A percentile compares a stretch with the other conserved stretches of the same genome.
Conservation (phyloP, 1,140 invertebrate species). For the Caligus rogercresseyi region DNA sequence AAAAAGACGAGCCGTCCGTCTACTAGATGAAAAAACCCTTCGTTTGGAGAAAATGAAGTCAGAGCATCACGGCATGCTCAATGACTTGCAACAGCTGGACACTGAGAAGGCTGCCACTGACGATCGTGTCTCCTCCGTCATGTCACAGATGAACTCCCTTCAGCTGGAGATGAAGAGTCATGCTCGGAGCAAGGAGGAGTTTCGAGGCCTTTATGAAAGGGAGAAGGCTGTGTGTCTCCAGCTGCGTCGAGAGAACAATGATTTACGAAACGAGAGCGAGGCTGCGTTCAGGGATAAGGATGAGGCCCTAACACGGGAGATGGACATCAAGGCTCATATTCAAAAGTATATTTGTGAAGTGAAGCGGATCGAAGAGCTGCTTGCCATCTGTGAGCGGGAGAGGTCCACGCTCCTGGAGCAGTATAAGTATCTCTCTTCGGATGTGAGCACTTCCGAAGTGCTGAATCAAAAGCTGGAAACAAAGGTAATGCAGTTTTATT, state of each 20-base stretch:
- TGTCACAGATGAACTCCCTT: background rate
- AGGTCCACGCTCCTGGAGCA: background rate
- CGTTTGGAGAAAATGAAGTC: background rate
- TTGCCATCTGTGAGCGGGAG: slow-evolving; percentile 3
- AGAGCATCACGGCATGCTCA: background rate
- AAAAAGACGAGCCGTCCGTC: background rate
- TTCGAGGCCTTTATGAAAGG: background rate
- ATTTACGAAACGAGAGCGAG: background rate
- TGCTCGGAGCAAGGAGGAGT: background rate
- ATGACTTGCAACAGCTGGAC: background rate
- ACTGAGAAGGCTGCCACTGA: background rate
- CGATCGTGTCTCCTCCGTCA: background rate
- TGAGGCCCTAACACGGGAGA: background rate
- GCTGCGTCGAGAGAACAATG: background rate
- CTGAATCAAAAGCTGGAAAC: background rate
- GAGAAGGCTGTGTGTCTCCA: background rate
- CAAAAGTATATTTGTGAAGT: slow-evolving; percentile 15
- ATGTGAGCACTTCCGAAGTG: background rate
- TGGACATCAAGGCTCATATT: slow-evolving; percentile 6
- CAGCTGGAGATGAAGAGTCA: background rate
- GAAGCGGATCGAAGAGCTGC: slow-evolving; percentile 6
- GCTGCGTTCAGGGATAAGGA: background rate
- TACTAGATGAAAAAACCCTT: background rate
- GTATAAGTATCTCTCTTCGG: background rate
- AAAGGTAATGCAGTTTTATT: background rate